phyloP scores from a whole-genome alignment of 2,888 invertebrate genomes.

The Pardosa pseudoannulata region DNA sequence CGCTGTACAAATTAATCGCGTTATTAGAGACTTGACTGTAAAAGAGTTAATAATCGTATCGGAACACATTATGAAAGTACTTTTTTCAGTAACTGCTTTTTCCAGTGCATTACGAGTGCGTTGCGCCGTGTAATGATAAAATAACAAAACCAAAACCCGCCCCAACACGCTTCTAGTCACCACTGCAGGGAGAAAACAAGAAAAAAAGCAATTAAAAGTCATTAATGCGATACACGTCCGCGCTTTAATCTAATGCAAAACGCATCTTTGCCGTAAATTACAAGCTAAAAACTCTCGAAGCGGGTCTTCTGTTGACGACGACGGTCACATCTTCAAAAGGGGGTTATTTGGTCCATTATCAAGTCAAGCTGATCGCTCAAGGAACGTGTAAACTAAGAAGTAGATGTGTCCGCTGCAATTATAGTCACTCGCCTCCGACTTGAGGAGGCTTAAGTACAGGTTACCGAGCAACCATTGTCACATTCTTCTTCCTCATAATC shows the following conservation, averaged over 20 bases:
- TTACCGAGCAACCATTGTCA: background rate
- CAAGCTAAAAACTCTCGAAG: background rate
- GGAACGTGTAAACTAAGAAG: slow-evolving; percentile 9
- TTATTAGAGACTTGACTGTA: no score
- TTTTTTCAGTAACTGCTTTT: no score
- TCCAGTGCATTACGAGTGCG: no score
- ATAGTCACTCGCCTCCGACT: background rate
- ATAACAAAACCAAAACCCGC: no score
- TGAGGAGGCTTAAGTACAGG: background rate
- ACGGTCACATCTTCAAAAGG: background rate
- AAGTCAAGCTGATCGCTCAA: slow-evolving; percentile 18
- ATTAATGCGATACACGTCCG: background rate
- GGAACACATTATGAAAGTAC: no score
- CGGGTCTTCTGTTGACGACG: background rate
- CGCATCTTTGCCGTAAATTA: background rate
- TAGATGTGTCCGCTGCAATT: background rate
- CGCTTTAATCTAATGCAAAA: background rate
- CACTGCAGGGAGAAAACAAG: background rate
- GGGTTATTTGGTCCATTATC: slow-evolving; percentile 40
- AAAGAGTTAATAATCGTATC: no score
- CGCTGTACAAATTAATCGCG: no score
- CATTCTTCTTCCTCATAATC: background rate
- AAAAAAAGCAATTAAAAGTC: background rate
- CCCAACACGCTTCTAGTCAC: no score
- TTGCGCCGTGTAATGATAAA: no score